Base-by-base conservation (phyloP, 2,797 vertebrate species). In the Ispidina lecontei region DNA sequence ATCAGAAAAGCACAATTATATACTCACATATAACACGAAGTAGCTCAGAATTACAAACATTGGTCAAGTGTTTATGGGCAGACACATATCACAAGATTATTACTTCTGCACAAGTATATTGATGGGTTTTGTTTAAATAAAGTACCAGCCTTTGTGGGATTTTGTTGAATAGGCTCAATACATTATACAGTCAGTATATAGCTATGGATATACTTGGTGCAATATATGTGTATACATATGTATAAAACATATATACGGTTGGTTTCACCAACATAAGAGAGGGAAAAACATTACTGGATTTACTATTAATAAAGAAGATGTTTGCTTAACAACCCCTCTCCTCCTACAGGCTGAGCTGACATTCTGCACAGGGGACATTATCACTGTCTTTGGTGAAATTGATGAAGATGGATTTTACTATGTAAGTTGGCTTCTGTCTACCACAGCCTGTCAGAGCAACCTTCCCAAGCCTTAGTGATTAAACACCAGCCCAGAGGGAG, bases 381-480 rank as follows among this genome's bases (percentile, higher is more conserved):
- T 99, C 89, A 98, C 97, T 1, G 99, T 99, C 89, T 99, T 99
- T 51, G 99, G 98, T 44, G 99, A 99, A 96, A 99, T 99, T 10
- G 99, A 99, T 87, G 99, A 99, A 98, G 99, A 99, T 78, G 99
- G 99, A 31, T 99, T 99, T 98, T 99, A 99, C 92, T 99, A 99
- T 9, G 99, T 99, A 96, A 99, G 99, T 98, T 91, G 73, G 41
- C 10, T 67, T n/a, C 83, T 23, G 11, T 55, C 44, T 33, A 9
- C 54, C 16, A 1, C 58, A 8, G 7, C 5, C 65, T 3, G 2
- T 28, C 4, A 12, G 41, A 67, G 33, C 52, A n/a, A 3, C 3
- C 15, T 9, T 21, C 51, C 4, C 6, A 5, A 6, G 33, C 52
- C 5, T 2, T 33, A n/a, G 4, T 3, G 4, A 3, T 6, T n/a